A percentile compares a stretch with the other conserved stretches of the same genome.
Conservation (phyloP, 2,888 invertebrate genomes). For the Tubulanus polymorphus region DNA sequence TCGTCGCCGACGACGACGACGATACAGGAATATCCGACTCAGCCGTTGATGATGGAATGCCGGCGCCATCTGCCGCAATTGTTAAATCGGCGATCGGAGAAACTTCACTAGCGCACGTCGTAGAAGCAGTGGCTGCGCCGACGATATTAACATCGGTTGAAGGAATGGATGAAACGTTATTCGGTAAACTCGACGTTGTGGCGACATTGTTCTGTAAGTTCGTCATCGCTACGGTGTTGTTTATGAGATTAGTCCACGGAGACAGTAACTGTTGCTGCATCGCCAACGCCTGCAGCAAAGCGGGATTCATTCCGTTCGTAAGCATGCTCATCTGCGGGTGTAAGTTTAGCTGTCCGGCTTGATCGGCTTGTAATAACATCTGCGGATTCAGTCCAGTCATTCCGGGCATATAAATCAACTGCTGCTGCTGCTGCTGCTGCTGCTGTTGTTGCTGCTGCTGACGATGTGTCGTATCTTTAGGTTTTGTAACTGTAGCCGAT, state of each 20-base stretch:
- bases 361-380: background rate
- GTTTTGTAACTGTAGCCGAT: conserved; percentile 22
- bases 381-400: conserved; percentile 12
- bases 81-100: background rate
- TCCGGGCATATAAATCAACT: conserved; percentile 34
- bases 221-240: background rate
- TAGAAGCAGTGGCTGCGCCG: background rate
- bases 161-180: background rate
- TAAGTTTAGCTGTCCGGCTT: conserved; percentile 24
- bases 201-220: background rate
- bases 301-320: conserved; percentile 7
- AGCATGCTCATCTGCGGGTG: conserved; percentile 29
- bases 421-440: conserved; percentile 34
- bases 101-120: background rate
- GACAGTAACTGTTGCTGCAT: background rate
- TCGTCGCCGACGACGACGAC: background rate
- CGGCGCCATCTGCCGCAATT: too few species aligned
- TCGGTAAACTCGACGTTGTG: background rate
- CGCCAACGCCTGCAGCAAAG: background rate
- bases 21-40: background rate
- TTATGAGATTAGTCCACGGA: background rate
- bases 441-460: conserved; percentile 36
- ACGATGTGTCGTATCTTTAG: conserved; percentile 35
- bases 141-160: background rate
- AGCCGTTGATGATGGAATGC: background rate